Conservation (phyloP, 1,140 invertebrate species). For the Chionoecetes opilio region DNA sequence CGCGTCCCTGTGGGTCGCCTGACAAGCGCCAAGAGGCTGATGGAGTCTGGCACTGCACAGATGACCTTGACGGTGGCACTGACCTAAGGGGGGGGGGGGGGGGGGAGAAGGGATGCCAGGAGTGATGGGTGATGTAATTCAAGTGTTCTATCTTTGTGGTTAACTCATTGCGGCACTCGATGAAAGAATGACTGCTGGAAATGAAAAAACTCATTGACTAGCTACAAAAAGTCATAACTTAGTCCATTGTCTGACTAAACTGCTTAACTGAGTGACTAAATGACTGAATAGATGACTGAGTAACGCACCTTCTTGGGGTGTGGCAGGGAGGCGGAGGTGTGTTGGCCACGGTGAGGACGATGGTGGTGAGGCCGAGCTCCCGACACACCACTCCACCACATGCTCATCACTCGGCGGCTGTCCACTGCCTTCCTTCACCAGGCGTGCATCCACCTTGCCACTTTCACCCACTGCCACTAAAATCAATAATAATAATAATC, state of each 20-base stretch:
- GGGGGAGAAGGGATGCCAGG: too few relatives aligned
- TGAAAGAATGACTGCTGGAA: too few relatives aligned
- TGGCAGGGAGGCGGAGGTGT: conserved; percentile 51
- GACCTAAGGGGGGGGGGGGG: conserved; percentile 56
- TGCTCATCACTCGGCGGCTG: conserved; percentile 52
- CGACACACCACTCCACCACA: conserved; percentile 66
- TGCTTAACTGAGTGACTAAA: neutral
- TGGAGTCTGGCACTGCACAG: conserved; percentile 74
- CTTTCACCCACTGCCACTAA: conserved; percentile 59
- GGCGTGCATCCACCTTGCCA: conserved; percentile 56
- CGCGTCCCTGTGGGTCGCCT: conserved; percentile 49
- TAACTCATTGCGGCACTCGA: too few relatives aligned
- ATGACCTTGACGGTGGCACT: conserved; percentile 55
- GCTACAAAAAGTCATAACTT: too few relatives aligned
- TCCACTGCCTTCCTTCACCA: conserved; percentile 43
- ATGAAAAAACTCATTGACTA: too few relatives aligned
- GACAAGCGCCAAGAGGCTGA: conserved; percentile 59
- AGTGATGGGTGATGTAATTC: too few relatives aligned
- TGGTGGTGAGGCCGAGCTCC: conserved; percentile 62
- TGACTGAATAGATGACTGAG: too few relatives aligned
- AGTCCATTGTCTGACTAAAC: too few relatives aligned
- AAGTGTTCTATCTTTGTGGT: too few relatives aligned
- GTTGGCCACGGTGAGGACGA: conserved; percentile 74
- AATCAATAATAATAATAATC: too few relatives aligned
- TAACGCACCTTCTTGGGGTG: conserved; percentile 57